Conservation (phyloP, 2,113 vertebrate genomes). For the Malurus alboscapulatus region DNA sequence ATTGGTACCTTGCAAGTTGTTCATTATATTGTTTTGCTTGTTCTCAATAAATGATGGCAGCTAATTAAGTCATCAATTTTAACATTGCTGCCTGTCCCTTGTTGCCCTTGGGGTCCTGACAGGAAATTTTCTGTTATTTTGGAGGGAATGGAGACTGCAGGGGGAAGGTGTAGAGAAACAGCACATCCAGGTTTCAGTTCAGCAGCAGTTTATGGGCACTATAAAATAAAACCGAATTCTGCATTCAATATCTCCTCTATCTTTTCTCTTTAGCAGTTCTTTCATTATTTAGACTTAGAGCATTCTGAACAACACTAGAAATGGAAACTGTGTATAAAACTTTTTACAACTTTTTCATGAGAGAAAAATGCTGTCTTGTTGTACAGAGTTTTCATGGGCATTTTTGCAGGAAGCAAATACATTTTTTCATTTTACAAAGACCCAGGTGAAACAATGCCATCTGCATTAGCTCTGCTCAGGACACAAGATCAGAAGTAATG, state of each 20-base stretch:
- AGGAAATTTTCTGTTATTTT: not conserved
- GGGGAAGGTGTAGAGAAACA: not conserved
- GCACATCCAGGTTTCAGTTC: not conserved
- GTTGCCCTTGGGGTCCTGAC: not conserved
- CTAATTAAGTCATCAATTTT: conserved; percentile 23
- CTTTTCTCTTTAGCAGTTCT: not conserved
- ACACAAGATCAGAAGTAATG: not conserved
- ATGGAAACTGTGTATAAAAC: not conserved
- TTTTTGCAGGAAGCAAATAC: not conserved
- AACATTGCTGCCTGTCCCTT: not conserved
- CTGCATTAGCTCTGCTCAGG: not conserved
- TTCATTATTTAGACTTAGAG: not conserved
- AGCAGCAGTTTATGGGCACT: not conserved
- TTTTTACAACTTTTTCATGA: not conserved
- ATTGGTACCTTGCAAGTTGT: not conserved
- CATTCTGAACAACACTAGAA: not conserved
- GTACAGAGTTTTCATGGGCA: not conserved
- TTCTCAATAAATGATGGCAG: not conserved
- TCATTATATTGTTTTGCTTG: not conserved
- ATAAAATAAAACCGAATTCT: not conserved
- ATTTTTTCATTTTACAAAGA: not conserved
- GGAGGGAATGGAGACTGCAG: not conserved
- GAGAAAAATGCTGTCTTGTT: not conserved
- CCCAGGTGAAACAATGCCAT: not conserved
- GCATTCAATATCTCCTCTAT: not conserved